Base-by-base conservation (phyloP, 2,888 invertebrate genomes). In the Conistra vaccinii region DNA sequence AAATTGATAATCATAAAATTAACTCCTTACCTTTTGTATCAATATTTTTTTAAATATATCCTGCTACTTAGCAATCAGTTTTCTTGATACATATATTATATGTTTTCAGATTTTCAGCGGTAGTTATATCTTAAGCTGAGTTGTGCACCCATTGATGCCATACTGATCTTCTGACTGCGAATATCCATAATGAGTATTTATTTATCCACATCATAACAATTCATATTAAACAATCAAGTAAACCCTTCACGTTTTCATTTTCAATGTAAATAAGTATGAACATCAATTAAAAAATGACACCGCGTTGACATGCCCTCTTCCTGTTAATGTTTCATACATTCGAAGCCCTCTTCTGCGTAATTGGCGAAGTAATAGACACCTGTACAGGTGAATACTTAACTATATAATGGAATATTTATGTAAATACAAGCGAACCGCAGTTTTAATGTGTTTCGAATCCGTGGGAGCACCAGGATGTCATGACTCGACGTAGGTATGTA, bases 321-420 rank as follows among this genome's bases (percentile, higher is more conserved):
- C 69, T 70, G 63, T 29, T 69, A 69, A 55, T 63, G 67, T 68
- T 53, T 58, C 61, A 78, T 69, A 83, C 67, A 72, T 73, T 69
- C 26, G 12, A 69, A 68, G 71, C 26, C 39, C 32, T 42, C 42
- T 81, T 81, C 73, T 66, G 10, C 32, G 70, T 66, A 81, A 84
- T 63, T 75, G 68, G 42, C 62, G 23, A 58, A 57, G 69, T 58
- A 57, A 71, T 51, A 57, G 61, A 7, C n/a, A 35, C 29, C 29
- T 39, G 35, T 61, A 3, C 23, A 53, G 26, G 53, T 84, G 75
- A 69, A 84, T 75, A 72, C 69, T 62, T 72, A 84, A 72, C 55
- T 39, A 67, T 70, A 29, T 62, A 83, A 67, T 75, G 48, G 32
- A 66, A 70, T 80, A 78, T 68, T 58, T 78, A 78, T 80, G 80